Conservation (phyloP, 2,888 invertebrate genomes). For the Seladonia tumulorum region DNA sequence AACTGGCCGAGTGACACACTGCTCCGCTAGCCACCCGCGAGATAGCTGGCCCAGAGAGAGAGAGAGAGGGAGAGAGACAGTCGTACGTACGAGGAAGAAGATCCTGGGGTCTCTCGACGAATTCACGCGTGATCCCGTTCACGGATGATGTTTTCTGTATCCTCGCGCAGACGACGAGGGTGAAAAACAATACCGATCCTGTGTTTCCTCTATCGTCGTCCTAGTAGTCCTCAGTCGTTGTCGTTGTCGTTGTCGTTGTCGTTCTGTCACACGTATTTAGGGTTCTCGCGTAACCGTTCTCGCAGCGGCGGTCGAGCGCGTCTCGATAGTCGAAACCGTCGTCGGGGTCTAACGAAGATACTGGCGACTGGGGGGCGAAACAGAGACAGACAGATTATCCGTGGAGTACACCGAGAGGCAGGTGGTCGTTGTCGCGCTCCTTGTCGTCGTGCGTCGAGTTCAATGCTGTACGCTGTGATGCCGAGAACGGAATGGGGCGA, state of each 20-base stretch:
- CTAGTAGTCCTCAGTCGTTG: neutral
- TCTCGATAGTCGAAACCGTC: neutral
- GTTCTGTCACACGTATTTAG: slow-evolving; percentile 7
- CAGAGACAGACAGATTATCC: slow-evolving; percentile 66
- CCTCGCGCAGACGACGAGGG: slow-evolving; percentile 13
- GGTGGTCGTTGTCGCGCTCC: slow-evolving; percentile 73
- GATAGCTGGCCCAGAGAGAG: neutral
- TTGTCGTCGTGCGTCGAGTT: slow-evolving; percentile 71
- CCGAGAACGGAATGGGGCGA: slow-evolving; percentile 84
- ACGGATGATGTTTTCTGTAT: slow-evolving; percentile 2
- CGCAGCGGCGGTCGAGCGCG: slow-evolving; percentile 20
- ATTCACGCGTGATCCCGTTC: slow-evolving; percentile 17
- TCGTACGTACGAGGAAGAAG: neutral
- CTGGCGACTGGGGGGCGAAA: slow-evolving; percentile 34
- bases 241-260: neutral
- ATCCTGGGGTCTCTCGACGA: neutral
- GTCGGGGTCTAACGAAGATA: slow-evolving; percentile 5
- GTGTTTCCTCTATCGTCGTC: neutral
- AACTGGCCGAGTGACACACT: slow-evolving; percentile 37
- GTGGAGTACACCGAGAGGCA: slow-evolving; percentile 67
- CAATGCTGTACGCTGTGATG: slow-evolving; percentile 83
- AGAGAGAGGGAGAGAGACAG: neutral
- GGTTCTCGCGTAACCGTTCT: slow-evolving; percentile 6
- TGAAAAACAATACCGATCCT: neutral
- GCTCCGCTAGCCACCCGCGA: slow-evolving; percentile 8